Evolutionary conservation across 2,797 vertebrate genomes (phyloP), one percentile per base, ranked within the genome.

Genomic region (Sternotherus odoratus): DNA sequence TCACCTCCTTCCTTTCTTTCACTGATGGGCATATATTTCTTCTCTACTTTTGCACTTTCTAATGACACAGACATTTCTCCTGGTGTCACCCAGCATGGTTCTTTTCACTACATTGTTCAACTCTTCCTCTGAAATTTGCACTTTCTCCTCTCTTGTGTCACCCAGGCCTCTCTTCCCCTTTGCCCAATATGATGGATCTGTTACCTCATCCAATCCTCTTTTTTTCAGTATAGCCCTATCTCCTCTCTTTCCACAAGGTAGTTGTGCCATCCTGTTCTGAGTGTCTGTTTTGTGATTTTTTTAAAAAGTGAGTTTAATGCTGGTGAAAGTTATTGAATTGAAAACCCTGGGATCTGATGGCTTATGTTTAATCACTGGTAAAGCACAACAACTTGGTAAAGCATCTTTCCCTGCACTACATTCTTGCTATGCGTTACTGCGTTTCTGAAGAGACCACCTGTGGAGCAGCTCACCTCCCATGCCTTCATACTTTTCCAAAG

Each of bases 401-500:
- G 30, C 36, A 66, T 49, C 39, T 63, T 12, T 50, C 16, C 66
- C 5, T 0, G 11, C 66, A 1, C n/a, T 4, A 0, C 1, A 21
- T 0, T 3, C 51, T 86, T 66, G 63, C 33, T 19, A 66, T 36
- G 33, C 63, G 16, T 66, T 66, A 19, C 8, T 17, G 33, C 63
- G 21, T 66, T 69, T 69, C 11, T 39, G 66, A 36, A 21, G n/a
- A 69, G 66, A 69, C 21, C 36, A 69, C n/a, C 36, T 39, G n/a
- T 23, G 36, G 87, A 60, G 46, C 46, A 43, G 77, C 60, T 77
- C 39, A 16, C 3, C 74, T 50, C 60, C 51, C 2, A 3, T 33
- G 12, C n/a, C 1, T 84, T 74, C 1, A 1, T 13, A 26, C 12
- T 2, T 24, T 39, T 50, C 33, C 77, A 51, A 50, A 36, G 24